These are phyloP conservation scores for Drosophila serrata DNA, from an alignment of 1,140 invertebrate genomes.

Conservation along the genomic window DNA sequence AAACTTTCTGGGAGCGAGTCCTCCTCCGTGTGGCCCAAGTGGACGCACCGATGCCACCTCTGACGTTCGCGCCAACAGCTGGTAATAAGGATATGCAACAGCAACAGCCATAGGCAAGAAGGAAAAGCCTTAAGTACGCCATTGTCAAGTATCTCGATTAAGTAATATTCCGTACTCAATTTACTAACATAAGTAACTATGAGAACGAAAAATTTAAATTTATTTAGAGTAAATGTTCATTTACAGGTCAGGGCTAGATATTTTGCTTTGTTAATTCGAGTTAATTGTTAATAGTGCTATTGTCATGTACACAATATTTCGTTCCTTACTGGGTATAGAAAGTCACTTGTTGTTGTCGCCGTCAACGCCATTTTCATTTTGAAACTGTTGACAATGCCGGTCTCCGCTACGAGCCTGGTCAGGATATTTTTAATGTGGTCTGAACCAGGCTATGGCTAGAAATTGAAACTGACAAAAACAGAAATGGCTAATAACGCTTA, in stretches of 20 bases:
- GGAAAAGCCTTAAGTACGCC: conserved; percentile 18
- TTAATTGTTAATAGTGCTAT: no score
- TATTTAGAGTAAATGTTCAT: no score
- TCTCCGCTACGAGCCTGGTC: conserved; percentile 23
- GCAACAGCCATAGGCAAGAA: conserved; percentile 45
- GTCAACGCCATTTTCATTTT: conserved; percentile 79
- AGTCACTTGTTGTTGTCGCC: conserved; percentile 25
- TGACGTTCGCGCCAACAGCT: neutral
- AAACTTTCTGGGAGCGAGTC: conserved; percentile 16
- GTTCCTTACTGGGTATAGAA: neutral
- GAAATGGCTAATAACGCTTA: conserved; percentile 26
- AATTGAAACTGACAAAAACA: conserved; percentile 66
- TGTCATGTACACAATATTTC: neutral
- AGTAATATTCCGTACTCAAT: neutral
- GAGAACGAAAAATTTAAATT: no score
- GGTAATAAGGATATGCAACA: conserved; percentile 42
- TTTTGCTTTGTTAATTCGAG: no score
- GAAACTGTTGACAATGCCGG: conserved; percentile 65
- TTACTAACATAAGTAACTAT: no score
- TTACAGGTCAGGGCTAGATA: no score
- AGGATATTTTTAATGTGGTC: conserved; percentile 31
- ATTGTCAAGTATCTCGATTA: neutral
- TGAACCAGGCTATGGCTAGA: conserved; percentile 22
- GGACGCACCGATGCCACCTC: conserved; percentile 26
- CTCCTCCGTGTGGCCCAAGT: conserved; percentile 14